Percentiles rank a stretch among this genome's conserved stretches.
Evolutionary conservation across 2,113 vertebrate genomes (phyloP).

Genomic region (Vidua chalybeata): DNA sequence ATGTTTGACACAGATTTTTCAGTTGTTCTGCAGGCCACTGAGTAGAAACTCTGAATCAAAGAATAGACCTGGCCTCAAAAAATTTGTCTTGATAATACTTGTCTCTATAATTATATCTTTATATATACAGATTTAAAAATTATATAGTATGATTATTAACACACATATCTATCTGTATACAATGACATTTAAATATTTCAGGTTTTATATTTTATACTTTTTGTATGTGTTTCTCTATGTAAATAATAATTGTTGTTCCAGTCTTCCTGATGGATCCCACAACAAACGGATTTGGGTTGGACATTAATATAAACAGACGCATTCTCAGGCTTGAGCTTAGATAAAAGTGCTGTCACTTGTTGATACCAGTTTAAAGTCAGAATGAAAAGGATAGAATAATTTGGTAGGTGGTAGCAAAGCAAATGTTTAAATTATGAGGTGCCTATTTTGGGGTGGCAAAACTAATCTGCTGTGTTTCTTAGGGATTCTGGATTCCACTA

Average conservation of each 20-base stretch:
- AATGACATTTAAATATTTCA: neutral
- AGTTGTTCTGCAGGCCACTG: neutral
- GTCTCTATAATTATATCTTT: neutral
- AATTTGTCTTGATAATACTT: neutral
- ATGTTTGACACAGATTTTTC: neutral
- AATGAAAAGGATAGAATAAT: neutral
- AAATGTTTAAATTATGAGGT: neutral
- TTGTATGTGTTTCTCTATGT: neutral
- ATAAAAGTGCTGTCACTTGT: neutral
- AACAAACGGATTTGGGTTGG: neutral
- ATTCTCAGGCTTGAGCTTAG: neutral
- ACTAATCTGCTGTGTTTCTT: slow-evolving; percentile 16
- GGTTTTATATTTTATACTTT: neutral
- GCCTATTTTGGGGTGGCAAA: neutral
- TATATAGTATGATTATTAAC: neutral
- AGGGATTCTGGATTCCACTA: neutral
- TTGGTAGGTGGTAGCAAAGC: neutral
- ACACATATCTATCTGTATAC: neutral
- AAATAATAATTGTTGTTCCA: neutral
- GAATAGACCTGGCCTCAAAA: neutral
- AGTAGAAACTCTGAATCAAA: neutral
- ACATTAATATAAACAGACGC: neutral
- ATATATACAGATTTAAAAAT: neutral
- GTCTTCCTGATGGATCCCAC: neutral
- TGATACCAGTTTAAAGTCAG: neutral